Evolutionary conservation across 2,113 vertebrate species (phyloP).

Genomic region (Carettochelys insculpta): DNA sequence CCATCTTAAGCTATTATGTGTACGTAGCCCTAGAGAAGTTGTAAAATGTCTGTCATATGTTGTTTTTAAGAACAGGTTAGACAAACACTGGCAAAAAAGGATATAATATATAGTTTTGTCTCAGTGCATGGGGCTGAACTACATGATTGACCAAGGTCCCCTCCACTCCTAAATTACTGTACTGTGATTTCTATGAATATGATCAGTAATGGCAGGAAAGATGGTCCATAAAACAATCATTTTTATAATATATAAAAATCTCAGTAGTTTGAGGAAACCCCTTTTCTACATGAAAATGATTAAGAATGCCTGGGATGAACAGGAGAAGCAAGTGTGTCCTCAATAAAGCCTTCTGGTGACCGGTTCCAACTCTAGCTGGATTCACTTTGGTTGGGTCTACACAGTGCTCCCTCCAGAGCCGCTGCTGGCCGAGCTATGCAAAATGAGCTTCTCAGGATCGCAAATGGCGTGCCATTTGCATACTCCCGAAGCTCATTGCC

Average conservation of each 20-base stretch:
- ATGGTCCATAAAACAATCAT: background rate
- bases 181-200: background rate
- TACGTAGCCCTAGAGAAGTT: background rate
- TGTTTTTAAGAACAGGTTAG: no score
- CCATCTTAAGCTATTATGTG: no score
- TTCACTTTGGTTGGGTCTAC: background rate
- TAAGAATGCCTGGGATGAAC: background rate
- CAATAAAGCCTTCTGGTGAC: background rate
- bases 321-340: background rate
- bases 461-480: no score
- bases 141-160: background rate
- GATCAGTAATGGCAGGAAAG: background rate
- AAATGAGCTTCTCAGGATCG: no score
- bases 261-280: background rate
- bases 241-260: background rate
- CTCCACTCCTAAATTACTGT: background rate
- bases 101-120: background rate
- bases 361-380: background rate
- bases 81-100: background rate
- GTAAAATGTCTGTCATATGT: no score
- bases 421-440: no score
- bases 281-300: background rate
- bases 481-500: no score
- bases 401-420: no score
- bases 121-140: background rate